Evolutionary conservation across 2,888 invertebrate genomes (phyloP), one percentile per base, ranked within the genome.

Genomic region (Julus scanicus): DNA sequence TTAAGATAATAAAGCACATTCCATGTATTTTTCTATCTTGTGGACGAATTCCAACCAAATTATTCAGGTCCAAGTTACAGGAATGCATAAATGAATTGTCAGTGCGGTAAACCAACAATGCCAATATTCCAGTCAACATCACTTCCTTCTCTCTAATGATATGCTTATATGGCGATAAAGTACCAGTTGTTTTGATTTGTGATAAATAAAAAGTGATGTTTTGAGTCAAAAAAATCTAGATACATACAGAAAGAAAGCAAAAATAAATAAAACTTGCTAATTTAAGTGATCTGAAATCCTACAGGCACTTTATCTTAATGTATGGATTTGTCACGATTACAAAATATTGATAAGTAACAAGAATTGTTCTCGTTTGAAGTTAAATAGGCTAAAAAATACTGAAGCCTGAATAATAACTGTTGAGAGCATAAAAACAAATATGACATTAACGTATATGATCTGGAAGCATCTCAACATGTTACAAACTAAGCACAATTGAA

Each of bases 1-100:
- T 8, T n/a, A 71, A 71, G 71, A 71, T 29, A 71, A 71, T 71
- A 71, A 71, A 29, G 29, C 71, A 29, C 71, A 71, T 71, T 71
- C 71, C 71, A n/a, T 20, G 71, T n/a, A 5, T 29, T 71, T 71
- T 29, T 8, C 9, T 71, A 9, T n/a, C 2, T 4, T 1, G 29
- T 71, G 9, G 71, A 71, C 71, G n/a, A 20, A 29, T 71, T 71
- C 29, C 1, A 29, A 71, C 11, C 29, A 44, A 9, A 71, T 4
- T 29, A 71, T 71, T 20, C 11, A 71, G 29, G 29, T 8, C 29
- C 11, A n/a, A 6, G 29, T n/a, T 2, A 2, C 29, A n/a, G 29
- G 11, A 29, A 63, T 63, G 17, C 57, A 17, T 57, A 57, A 63
- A 63, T 63, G 5, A 6, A 6, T 5, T 71, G 71, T 71, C 71